Conservation (phyloP, 2,888 invertebrate genomes). For the Drosophila maculinotata region DNA sequence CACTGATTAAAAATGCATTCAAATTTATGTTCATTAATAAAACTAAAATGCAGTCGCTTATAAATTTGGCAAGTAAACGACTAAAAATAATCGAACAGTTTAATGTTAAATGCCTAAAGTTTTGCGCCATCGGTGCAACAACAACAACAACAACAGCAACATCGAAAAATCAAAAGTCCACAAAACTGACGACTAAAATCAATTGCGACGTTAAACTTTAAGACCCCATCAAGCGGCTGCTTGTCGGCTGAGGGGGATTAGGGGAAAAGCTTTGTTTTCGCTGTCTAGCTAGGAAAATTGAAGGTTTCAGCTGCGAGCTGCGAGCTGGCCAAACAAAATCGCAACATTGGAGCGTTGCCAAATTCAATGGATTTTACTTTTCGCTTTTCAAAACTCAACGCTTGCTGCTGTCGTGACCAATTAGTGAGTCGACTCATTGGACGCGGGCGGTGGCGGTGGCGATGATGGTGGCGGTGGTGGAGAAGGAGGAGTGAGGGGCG, state of each 20-base stretch:
- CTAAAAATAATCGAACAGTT: constrained; percentile 62
- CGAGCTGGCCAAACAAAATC: constrained; percentile 40
- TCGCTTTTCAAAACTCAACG: constrained; percentile 71
- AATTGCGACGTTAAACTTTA: constrained; percentile 79
- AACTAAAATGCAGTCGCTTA: constrained; percentile 57
- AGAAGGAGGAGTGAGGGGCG: constrained; percentile 4
- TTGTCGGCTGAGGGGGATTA: background rate
- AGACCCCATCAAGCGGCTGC: constrained; percentile 56
- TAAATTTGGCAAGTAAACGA: constrained; percentile 61
- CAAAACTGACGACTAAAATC: constrained; percentile 80
- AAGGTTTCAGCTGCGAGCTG: constrained; percentile 64
- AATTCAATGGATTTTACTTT: constrained; percentile 79
- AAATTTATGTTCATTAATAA: constrained; percentile 73
- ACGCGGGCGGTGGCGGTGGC: constrained; percentile 23
- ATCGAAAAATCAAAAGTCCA: constrained; percentile 72
- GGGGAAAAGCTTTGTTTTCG: constrained; percentile 38
- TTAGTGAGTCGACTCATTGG: constrained; percentile 68
- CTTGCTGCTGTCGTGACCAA: constrained; percentile 75
- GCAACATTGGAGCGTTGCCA: constrained; percentile 65
- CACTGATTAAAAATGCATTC: constrained; percentile 74
- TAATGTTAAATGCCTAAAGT: constrained; percentile 60
- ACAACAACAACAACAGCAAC: constrained; percentile 42
- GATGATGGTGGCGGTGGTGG: constrained; percentile 32
- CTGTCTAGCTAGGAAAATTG: constrained; percentile 71
- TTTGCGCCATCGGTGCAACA: constrained; percentile 64